phyloP scores from a whole-genome alignment of 2,113 vertebrate species.

The Paratilapia polleni region DNA sequence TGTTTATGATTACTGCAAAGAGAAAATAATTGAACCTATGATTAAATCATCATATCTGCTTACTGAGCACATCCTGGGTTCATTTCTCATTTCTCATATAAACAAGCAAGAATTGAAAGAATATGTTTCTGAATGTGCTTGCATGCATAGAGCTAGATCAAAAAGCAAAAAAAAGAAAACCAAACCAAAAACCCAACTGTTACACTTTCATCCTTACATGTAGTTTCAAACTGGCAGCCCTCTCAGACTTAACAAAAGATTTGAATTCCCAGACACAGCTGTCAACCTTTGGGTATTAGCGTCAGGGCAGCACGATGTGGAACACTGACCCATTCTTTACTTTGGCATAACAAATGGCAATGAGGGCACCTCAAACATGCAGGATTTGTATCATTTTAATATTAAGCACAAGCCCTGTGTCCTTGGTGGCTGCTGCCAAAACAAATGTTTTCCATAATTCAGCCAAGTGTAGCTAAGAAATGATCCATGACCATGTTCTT shows the following conservation, averaged over 20 bases:
- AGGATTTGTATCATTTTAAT: slow-evolving; percentile 57
- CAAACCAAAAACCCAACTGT: background rate
- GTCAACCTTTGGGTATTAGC: slow-evolving; percentile 62
- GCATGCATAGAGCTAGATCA: background rate
- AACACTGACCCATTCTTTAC: slow-evolving; percentile 48
- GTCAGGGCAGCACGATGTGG: slow-evolving; percentile 53
- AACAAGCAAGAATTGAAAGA: background rate
- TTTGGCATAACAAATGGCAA: slow-evolving; percentile 33
- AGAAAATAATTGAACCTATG: slow-evolving; percentile 14
- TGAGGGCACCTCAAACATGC: slow-evolving; percentile 35
- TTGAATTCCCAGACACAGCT: slow-evolving; percentile 45
- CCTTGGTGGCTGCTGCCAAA: background rate
- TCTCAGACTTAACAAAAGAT: slow-evolving; percentile 28
- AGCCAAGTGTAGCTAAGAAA: slow-evolving; percentile 23
- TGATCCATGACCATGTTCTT: slow-evolving; percentile 20
- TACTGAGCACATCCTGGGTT: background rate
- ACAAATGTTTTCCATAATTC: slow-evolving; percentile 35
- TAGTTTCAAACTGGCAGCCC: slow-evolving; percentile 8
- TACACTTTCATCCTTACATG: background rate
- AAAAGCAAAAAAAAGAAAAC: rapidly evolving
- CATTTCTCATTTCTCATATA: background rate
- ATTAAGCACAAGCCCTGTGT: slow-evolving; percentile 19
- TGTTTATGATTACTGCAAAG: background rate
- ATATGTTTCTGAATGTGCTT: background rate
- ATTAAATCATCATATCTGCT: background rate